Evolutionary conservation across 1,140 invertebrate genomes (phyloP), one percentile per base, ranked within the genome.

Genomic region (Nomia melanderi): DNA sequence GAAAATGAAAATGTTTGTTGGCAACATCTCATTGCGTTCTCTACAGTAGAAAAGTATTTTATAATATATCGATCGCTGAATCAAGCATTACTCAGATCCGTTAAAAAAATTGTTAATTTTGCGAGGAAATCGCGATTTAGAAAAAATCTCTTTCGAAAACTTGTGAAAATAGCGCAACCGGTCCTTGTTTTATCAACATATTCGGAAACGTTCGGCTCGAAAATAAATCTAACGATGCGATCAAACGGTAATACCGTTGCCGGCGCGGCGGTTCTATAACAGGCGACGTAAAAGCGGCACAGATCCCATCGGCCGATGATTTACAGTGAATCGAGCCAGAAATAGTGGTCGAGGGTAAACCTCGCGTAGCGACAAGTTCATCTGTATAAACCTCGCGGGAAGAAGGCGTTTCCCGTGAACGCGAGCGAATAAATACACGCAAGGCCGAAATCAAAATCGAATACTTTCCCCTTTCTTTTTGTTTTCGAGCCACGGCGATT

Each of bases 381-480:
- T 74, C 27, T 31, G 60, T 65, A 39, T 56, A 31, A 56, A 56
- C 36, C n/a, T 14, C 20, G 20, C 39, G 25, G 31, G 14, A 17
- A 65, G 41, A 14, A 17, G 17, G 25, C 20, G 29, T 54, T 33
- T 33, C n/a, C 23, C 14, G 47, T 4, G 44, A 8, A n/a, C 31
- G 25, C 33, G 31, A 3, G 7, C 7, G 27, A 39, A 56, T 41
- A 41, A 74, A 74, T 33, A 56, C 44, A n/a, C 20, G 20, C 17
- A 8, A 9, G 23, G 5, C 4, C 56, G 8, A 20, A 3, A 57
- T 20, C 6, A 31, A 71, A 70, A 77, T 70, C 47, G 41, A 70
- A 62, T 71, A 53, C 71, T 77, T 77, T 53, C 62, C 53, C 71
- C 71, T 77, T 77, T 53, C 62, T 62, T 77, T 62, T 77, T 53